Conservation (phyloP, 1,140 invertebrate genomes). For the Drosophila kohkoa region DNA sequence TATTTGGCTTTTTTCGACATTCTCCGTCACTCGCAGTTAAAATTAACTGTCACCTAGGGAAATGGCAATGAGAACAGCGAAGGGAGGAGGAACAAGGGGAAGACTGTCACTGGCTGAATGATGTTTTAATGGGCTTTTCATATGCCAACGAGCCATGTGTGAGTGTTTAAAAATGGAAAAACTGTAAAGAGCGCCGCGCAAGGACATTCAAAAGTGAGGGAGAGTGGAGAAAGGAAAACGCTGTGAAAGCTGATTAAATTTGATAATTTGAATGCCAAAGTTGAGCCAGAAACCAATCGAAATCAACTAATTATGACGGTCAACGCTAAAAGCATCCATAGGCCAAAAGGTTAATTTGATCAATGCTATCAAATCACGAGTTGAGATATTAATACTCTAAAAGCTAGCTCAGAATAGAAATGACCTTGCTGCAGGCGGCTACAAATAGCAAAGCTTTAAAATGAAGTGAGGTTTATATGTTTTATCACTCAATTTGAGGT, state of each 20-base stretch:
- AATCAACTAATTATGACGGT: background rate
- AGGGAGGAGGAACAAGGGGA: constrained; percentile 12
- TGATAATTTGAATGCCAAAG: constrained; percentile 5
- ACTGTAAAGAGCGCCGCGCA: background rate
- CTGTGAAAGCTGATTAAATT: background rate
- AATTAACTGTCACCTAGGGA: constrained; percentile 70
- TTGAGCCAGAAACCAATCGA: constrained; percentile 3
- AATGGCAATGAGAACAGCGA: constrained; percentile 28
- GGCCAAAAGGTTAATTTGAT: background rate
- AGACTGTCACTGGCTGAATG: constrained; percentile 61
- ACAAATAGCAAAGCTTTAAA: too few species aligned
- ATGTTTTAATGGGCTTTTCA: constrained; percentile 65
- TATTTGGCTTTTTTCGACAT: constrained; percentile 44
- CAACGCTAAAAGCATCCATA: constrained; percentile 4
- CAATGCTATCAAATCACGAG: background rate
- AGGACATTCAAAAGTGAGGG: too few species aligned
- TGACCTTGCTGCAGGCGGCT: background rate
- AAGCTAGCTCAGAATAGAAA: background rate
- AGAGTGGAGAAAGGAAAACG: background rate
- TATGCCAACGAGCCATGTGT: constrained; percentile 21
- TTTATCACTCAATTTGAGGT: too few species aligned
- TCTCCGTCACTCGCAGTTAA: constrained; percentile 57
- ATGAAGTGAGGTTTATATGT: too few species aligned
- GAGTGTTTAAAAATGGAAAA: constrained; percentile 17
- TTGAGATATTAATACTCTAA: background rate